Evolutionary conservation across 2,888 invertebrate species (phyloP).

Genomic region (Cryptocephalus primarius): DNA sequence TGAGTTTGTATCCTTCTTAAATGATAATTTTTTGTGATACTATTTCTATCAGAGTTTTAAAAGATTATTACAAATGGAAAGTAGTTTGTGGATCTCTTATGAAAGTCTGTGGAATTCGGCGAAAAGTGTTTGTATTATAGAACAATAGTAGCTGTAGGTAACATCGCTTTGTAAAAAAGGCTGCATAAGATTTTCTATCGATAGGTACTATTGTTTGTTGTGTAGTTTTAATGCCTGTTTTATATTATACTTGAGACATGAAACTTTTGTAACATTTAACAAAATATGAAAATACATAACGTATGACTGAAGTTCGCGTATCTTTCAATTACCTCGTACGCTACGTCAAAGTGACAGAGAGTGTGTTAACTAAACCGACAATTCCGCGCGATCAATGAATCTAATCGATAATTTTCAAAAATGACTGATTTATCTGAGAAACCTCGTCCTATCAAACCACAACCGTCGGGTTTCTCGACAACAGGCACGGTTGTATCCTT

Average conservation of each 20-base stretch:
- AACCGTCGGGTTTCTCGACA: no score
- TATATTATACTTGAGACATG: constrained; percentile 4
- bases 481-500: no score
- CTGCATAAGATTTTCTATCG: neutral
- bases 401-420: no score
- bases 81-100: constrained; percentile 1
- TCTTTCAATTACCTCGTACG: no score
- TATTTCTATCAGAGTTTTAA: constrained; percentile 1
- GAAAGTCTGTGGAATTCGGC: neutral
- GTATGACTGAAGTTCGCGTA: neutral
- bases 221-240: constrained; percentile 12
- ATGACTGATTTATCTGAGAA: no score
- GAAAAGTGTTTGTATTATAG: constrained; percentile 5
- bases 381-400: no score
- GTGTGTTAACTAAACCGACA: no score
- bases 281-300: no score
- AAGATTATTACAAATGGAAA: constrained; percentile 5
- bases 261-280: neutral
- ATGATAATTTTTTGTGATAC: neutral
- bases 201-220: constrained; percentile 6
- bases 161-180: constrained; percentile 7
- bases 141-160: neutral
- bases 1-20: no score
- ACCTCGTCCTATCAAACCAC: no score
- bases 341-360: no score